Evolutionary conservation across 2,797 vertebrate genomes (phyloP), one percentile per base, ranked within the genome.

Genomic region (Malurus leucopterus): DNA sequence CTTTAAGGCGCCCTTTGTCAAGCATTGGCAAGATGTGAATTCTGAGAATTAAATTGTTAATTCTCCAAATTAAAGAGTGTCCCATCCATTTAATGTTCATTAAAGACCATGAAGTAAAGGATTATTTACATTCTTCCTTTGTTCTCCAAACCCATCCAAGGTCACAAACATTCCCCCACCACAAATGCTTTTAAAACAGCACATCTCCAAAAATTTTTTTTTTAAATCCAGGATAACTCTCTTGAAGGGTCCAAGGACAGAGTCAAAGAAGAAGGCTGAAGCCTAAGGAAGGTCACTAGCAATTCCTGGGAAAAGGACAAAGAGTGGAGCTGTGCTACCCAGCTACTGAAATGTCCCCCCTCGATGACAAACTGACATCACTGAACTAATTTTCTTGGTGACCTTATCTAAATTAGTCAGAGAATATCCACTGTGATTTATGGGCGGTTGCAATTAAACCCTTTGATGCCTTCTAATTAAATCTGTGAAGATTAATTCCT

Each of bases 361-460:
- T 72, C 79, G 30, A 20, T 96, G 95, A 96, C 92, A 90, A 95
- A 96, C 94, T 4, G 88, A 86, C 95, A 92, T 93, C 84, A 70
- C 94, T 90, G 94, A 90, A 93, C 96, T 96, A 89, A 96, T 97
- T 96, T 96, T 95, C 97, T 44, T 94, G 96, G 96, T 97, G 97
- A 97, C 97, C 96, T 97, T 97, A 96, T 97, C 97, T 94, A 96
- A 95, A 96, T 96, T 95, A 96, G 96, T 96, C 90, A 92, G 97
- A 94, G 96, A 96, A 95, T 96, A 96, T 95, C 93, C 78, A 79
- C 93, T 72, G 62, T 95, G 96, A 97, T 97, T 97, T 97, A 97
- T 95, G 95, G 65, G 95, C 51, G n/a, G 89, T 92, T 94, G 93
- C 96, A 97, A 95, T 97, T 97, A 97, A 96, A 95, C 84, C 93